Percentiles rank a stretch among this genome's conserved stretches.
Conservation (phyloP, 2,888 invertebrate species). For the Nysson spinosus region DNA sequence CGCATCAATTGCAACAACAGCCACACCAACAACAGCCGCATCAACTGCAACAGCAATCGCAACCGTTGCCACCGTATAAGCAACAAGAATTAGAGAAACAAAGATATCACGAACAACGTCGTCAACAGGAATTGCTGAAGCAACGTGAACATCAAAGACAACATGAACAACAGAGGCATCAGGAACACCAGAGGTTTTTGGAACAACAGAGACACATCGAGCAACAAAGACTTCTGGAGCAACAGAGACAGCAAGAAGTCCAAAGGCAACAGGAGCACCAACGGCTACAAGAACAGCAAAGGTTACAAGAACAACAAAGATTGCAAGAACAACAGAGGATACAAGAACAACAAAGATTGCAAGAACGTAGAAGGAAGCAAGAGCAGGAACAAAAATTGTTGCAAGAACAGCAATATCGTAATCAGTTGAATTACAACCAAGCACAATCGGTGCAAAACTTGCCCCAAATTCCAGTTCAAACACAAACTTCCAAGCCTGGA, state of each 20-base stretch:
- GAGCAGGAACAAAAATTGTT: constrained; percentile 67
- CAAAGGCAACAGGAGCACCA: constrained; percentile 61
- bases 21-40: constrained; percentile 51
- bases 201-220: constrained; percentile 65
- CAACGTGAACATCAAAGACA: constrained; percentile 64
- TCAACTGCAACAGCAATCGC: constrained; percentile 44
- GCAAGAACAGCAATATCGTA: constrained; percentile 70
- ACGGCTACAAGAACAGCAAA: constrained; percentile 60
- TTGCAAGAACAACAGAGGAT: constrained; percentile 67
- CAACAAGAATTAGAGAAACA: constrained; percentile 69
- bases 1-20: too few relatives aligned
- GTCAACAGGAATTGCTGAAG: constrained; percentile 73
- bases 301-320: constrained; percentile 54
- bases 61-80: constrained; percentile 44
- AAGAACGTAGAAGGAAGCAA: too few relatives aligned
- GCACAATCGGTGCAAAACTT: constrained; percentile 73
- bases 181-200: constrained; percentile 64
- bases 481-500: constrained; percentile 77
- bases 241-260: too few relatives aligned
- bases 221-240: constrained; percentile 61
- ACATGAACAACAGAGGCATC: constrained; percentile 70
- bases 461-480: constrained; percentile 77
- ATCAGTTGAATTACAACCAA: constrained; percentile 72
- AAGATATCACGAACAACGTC: constrained; percentile 64
- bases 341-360: constrained; percentile 69